Evolutionary conservation across 2,888 invertebrate species (phyloP).

Genomic region (Anagyrus pseudococci): DNA sequence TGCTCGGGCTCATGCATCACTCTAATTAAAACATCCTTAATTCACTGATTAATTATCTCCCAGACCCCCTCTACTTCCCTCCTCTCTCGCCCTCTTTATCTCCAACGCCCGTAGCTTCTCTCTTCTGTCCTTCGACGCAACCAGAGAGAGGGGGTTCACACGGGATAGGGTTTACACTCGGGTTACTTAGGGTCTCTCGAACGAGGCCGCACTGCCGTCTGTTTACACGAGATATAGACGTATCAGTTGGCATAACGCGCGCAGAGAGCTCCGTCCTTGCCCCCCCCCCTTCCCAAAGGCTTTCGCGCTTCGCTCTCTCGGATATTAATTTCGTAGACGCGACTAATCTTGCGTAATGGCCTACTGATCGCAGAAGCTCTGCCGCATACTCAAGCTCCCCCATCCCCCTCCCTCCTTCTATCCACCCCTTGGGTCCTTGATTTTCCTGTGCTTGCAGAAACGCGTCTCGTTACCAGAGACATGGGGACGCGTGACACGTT

Average conservation of each 20-base stretch:
- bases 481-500: too few relatives aligned
- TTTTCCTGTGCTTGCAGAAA: too few relatives aligned
- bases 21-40: slow-evolving; percentile 24
- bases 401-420: too few relatives aligned
- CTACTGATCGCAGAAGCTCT: slow-evolving; percentile 44
- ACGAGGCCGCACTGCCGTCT: slow-evolving; percentile 38
- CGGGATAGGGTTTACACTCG: too few relatives aligned
- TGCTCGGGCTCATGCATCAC: neutral
- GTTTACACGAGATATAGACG: slow-evolving; percentile 48
- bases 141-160: too few relatives aligned
- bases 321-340: slow-evolving; percentile 56
- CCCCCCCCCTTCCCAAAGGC: slow-evolving; percentile 25
- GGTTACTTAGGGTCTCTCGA: neutral
- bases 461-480: too few relatives aligned
- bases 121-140: too few relatives aligned
- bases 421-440: too few relatives aligned
- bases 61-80: too few relatives aligned
- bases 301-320: slow-evolving; percentile 32
- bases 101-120: too few relatives aligned
- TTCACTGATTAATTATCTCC: slow-evolving; percentile 23
- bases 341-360: slow-evolving; percentile 55
- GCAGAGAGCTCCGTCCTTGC: neutral
- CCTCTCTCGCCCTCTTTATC: too few relatives aligned
- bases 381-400: too few relatives aligned
- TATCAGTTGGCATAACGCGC: slow-evolving; percentile 47